Base-by-base conservation (phyloP, 2,797 vertebrate genomes). In the Sciaenops ocellatus region DNA sequence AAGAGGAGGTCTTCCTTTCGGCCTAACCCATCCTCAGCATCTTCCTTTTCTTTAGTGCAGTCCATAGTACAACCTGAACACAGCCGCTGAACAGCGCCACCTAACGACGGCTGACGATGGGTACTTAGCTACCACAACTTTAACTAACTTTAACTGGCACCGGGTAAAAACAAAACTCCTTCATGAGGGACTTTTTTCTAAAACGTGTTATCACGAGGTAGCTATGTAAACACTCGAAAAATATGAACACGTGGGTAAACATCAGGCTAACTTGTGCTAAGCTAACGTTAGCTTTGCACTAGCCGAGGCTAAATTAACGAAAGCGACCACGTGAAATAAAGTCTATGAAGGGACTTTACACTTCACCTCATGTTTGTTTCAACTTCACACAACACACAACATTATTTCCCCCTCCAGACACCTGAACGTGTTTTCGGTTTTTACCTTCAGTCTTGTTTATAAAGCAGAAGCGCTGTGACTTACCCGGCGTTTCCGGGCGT, bases 401-500 rank as follows among this genome's bases (percentile, higher is more conserved):
- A 22, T 0, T 5, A 7, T 1, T 2, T 4, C 48, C n/a, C 3
- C 22, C 5, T 70, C 41, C 17, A 24, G 0, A 46, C 6, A 78
- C 2, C 1, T 1, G 0, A 26, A 9, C 9, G 5, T 1, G 7
- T 18, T 38, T n/a, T n/a, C n/a, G n/a, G n/a, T n/a, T n/a, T 42
- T 30, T 4, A 30, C 57, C 20, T 48, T 48, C 57, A 44, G 9
- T 50, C 20, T 47, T 83, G 70, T 90, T 80, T 80, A 38, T 9
- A 38, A 9, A 38, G 34, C 34, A 38, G 34, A 38, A 30, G 30
- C 6, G 30, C 30, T 1, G 30, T 30, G 30, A 38, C 34, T 61
- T 15, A 41, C 4, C 75, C 85, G 75, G 87, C 54, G 69, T 87
- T 86, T 85, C 80, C 79, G 69, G 65, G 9, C 1, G 15, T 30